Conservation (phyloP, 92 coral and sea anemone genomes). For the Micromussa lordhowensis region DNA sequence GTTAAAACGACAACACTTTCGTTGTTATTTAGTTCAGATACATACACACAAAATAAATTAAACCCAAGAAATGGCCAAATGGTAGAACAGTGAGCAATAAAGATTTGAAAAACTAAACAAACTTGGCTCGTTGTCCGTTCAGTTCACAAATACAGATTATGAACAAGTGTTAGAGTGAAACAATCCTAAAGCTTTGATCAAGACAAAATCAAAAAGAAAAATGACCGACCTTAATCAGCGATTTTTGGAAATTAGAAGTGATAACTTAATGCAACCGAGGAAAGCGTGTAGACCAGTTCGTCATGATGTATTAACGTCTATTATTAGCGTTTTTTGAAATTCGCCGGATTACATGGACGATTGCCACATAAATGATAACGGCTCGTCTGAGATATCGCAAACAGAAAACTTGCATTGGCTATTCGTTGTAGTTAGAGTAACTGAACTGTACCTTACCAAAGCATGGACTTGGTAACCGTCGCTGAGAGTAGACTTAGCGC, state of each 20-base stretch:
- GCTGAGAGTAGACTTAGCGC: conserved; percentile 70
- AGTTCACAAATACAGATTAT: neutral
- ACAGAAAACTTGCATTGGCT: neutral
- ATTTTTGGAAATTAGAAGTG: neutral
- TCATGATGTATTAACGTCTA: too few species aligned
- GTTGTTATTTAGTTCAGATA: neutral
- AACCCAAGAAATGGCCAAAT: neutral
- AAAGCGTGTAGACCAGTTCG: neutral
- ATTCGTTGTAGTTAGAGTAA: neutral
- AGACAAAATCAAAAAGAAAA: neutral
- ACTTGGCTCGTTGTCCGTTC: neutral
- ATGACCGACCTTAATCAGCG: neutral
- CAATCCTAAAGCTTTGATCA: neutral
- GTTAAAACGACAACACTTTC: neutral
- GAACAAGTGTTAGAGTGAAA: neutral
- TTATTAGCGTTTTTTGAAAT: neutral
- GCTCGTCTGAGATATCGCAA: neutral
- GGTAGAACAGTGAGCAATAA: neutral
- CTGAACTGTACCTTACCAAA: conserved; percentile 52
- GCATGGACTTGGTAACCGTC: conserved; percentile 79
- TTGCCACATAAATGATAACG: neutral
- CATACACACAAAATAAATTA: neutral
- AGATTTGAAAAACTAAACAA: neutral
- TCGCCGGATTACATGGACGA: neutral
- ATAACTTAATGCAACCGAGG: neutral